Evolutionary conservation across 2,113 vertebrate genomes (phyloP).

Genomic region (Phoxinus phoxinus): DNA sequence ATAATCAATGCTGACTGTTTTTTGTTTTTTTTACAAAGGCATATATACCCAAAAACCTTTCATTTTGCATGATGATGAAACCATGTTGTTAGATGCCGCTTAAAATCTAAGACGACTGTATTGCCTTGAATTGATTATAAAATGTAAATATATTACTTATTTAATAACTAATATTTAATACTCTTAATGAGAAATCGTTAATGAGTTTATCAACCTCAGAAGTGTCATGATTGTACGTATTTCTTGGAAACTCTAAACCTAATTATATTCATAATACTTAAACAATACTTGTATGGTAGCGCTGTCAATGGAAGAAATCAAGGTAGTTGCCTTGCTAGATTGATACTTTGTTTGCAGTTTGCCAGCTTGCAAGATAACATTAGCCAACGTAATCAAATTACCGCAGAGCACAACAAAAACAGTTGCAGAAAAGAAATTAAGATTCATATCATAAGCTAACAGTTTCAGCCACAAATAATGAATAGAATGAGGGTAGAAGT

Average conservation of each 20-base stretch:
- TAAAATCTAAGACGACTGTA: background rate
- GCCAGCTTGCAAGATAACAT: constrained; percentile 7
- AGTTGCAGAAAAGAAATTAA: background rate
- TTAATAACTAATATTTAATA: background rate
- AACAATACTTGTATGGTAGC: background rate
- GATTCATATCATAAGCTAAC: constrained; percentile 2
- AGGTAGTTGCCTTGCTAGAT: background rate
- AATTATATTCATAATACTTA: background rate
- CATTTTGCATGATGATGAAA: background rate
- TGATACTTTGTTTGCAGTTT: constrained; percentile 1
- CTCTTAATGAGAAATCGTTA: background rate
- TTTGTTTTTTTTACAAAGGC: background rate
- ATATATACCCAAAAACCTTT: background rate
- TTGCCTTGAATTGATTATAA: background rate
- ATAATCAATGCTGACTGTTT: too few species aligned
- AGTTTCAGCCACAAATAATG: background rate
- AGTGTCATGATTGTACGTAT: background rate
- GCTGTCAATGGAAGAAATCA: background rate
- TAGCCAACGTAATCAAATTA: background rate
- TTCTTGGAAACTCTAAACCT: background rate
- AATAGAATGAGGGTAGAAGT: background rate
- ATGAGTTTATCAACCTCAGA: background rate
- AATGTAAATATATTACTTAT: background rate
- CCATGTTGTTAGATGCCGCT: background rate
- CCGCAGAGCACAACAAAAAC: constrained; percentile 5